A percentile compares a stretch with the other conserved stretches of the same genome.
Conservation (phyloP, 1,140 invertebrate genomes). For the Mylabris phalerata region DNA sequence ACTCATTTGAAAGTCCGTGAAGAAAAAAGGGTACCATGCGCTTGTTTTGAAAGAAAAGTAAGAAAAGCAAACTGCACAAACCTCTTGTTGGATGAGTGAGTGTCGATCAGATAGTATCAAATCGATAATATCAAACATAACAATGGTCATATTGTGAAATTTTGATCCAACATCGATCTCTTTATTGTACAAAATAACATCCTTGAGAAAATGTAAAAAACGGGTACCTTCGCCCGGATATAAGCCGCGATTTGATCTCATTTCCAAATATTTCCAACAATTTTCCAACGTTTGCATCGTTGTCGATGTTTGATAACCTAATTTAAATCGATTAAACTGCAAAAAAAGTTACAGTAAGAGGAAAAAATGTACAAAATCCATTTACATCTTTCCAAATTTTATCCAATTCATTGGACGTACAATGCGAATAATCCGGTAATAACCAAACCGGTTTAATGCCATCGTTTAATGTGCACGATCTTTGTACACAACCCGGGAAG, state of each 20-base stretch:
- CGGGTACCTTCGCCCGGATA: constrained; percentile 53
- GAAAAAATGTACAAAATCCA: background rate
- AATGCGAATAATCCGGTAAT: constrained; percentile 65
- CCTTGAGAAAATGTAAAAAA: constrained; percentile 44
- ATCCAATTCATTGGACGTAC: constrained; percentile 57
- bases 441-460: constrained; percentile 60
- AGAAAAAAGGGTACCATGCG: too few species aligned
- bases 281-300: constrained; percentile 41
- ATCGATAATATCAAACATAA: constrained; percentile 46
- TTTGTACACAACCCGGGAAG: constrained; percentile 42
- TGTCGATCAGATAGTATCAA: constrained; percentile 43
- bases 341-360: constrained; percentile 19
- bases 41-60: too few species aligned
- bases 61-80: constrained; percentile 17
- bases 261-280: constrained; percentile 40
- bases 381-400: constrained; percentile 58
- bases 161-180: background rate
- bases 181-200: constrained; percentile 47
- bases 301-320: constrained; percentile 49
- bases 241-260: constrained; percentile 35
- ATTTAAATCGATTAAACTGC: constrained; percentile 49
- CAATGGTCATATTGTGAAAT: constrained; percentile 40
- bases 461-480: constrained; percentile 53
- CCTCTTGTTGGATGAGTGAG: constrained; percentile 48
- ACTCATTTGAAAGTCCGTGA: too few species aligned